phyloP scores from a whole-genome alignment of 2,797 vertebrate genomes.

The Clarias fuscus region DNA sequence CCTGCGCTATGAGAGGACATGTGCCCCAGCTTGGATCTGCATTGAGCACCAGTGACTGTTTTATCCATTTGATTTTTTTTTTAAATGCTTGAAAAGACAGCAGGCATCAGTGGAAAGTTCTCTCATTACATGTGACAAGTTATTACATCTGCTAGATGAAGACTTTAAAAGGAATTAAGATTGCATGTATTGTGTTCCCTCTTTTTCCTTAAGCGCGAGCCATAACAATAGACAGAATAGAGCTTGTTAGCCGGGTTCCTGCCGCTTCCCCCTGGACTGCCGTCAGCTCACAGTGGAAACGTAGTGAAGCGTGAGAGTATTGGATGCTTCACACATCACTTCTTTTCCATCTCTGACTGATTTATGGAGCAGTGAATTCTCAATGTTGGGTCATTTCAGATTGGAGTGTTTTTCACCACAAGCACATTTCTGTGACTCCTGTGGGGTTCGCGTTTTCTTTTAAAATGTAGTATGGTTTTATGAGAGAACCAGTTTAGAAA shows the following conservation, averaged over 20 bases:
- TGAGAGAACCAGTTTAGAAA: slow-evolving; percentile 16
- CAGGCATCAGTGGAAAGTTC: slow-evolving; percentile 63
- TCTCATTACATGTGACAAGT: slow-evolving; percentile 56
- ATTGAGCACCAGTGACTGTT: slow-evolving; percentile 46
- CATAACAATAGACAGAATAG: slow-evolving; percentile 54
- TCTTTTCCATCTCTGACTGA: slow-evolving; percentile 40
- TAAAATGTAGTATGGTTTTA: not conserved
- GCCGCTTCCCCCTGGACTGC: slow-evolving; percentile 53
- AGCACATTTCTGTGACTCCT: slow-evolving; percentile 15
- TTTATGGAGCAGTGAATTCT: slow-evolving; percentile 33
- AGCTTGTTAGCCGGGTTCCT: slow-evolving; percentile 56
- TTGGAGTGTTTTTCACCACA: slow-evolving; percentile 28
- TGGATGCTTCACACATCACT: slow-evolving; percentile 42
- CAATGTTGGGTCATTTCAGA: slow-evolving; percentile 28
- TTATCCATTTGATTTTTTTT: slow-evolving; percentile 54
- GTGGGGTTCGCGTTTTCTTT: not conserved
- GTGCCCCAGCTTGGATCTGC: slow-evolving; percentile 1
- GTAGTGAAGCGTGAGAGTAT: slow-evolving; percentile 35
- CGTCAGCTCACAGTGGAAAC: slow-evolving; percentile 56
- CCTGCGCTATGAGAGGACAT: slow-evolving; percentile 30
- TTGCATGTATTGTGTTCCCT: slow-evolving; percentile 61
- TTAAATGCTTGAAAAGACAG: slow-evolving; percentile 53
- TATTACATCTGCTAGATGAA: slow-evolving; percentile 52
- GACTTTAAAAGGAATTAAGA: slow-evolving; percentile 62
- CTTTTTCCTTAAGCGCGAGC: slow-evolving; percentile 54